Conservation (phyloP, 2,113 vertebrate species). For the Paramisgurnus dabryanus region DNA sequence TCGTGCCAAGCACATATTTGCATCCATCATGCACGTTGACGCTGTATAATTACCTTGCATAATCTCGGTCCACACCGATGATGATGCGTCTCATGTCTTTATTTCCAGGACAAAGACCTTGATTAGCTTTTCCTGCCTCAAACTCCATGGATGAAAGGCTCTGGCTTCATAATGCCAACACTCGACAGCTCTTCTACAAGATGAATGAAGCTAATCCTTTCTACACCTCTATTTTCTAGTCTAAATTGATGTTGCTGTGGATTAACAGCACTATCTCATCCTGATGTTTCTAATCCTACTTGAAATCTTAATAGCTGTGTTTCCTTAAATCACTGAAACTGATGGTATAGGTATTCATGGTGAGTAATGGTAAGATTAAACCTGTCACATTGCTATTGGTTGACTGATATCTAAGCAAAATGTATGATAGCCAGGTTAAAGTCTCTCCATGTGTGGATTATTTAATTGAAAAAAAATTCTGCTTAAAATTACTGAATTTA, state of each 20-base stretch:
- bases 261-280: constrained; percentile 9
- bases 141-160: constrained; percentile 1
- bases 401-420: no score
- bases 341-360: neutral
- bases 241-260: neutral
- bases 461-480: no score
- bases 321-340: neutral
- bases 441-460: no score
- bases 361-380: neutral
- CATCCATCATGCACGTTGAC: neutral
- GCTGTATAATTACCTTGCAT: constrained; percentile 15
- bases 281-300: constrained; percentile 7
- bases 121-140: constrained; percentile 26
- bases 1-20: neutral
- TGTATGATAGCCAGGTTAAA: no score
- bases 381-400: no score
- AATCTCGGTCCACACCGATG: neutral
- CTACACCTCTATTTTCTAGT: neutral
- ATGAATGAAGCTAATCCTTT: neutral
- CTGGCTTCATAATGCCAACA: constrained; percentile 10
- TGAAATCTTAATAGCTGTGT: neutral
- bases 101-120: constrained; percentile 1
- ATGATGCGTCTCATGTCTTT: neutral
- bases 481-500: no score
- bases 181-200: neutral